Evolutionary conservation across 2,888 invertebrate genomes (phyloP), one percentile per base, ranked within the genome.

Genomic region (Clunio marinus): DNA sequence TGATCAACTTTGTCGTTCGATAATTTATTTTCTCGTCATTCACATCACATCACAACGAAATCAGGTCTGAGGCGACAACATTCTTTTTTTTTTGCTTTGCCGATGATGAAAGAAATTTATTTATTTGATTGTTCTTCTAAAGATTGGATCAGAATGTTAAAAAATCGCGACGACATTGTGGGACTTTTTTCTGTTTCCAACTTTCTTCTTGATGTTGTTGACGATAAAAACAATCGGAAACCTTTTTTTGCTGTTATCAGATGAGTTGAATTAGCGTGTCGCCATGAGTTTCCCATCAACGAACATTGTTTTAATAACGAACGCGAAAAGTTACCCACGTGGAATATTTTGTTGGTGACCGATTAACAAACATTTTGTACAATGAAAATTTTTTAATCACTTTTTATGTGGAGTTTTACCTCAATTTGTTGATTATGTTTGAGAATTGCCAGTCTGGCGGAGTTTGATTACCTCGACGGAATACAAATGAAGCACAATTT

Each of bases 21-120:
- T 10, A n/a, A n/a, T 32, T 32, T 10, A 5, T 32, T 10, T 32
- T 32, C 32, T 5, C 32, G 32, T 10, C 10, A n/a, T n/a, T n/a
- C 32, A 32, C 5, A 7, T 32, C 32, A 7, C 10, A 5, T 32
- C 32, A 57, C 25, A 55, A 55, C 15, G 1, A 37, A 13, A 17
- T n/a, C 37, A 37, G 41, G 41, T 41, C 41, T 41, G n/a, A 41
- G 37, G 62, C 37, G 62, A 62, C 62, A 62, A 62, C 24, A 41
- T 41, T 15, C 24, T 13, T 57, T 27, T 57, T 24, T 27, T 57
- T 17, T 27, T 57, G 8, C n/a, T 13, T 27, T 57, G 2, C 15
- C 27, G 10, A 13, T 10, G n/a, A 41, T 15, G n/a, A 41, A 41
- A 41, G n/a, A 41, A 41, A n/a, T n/a, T n/a, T 15, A 41, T 41